Base-by-base conservation (phyloP, 2,888 invertebrate species). In the Hypomecis punctinalis region DNA sequence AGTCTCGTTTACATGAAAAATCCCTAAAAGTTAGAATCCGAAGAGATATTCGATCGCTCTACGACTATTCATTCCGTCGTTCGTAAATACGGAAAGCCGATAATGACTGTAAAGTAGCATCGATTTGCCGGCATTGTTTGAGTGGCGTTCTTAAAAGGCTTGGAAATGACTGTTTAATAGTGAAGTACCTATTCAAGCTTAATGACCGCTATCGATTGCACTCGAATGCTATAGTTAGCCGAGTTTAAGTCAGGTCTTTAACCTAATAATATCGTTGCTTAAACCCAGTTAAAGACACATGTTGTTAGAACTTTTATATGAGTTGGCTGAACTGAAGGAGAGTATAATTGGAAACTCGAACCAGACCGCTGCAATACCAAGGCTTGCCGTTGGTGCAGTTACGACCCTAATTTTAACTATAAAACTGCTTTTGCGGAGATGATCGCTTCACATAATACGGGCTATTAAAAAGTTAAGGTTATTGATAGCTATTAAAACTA, bases 321-420 rank as follows among this genome's bases (percentile, higher is more conserved):
- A 91, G 87, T 90, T 90, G 80, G 84, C 83, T 86, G 81, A 89
- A 88, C 84, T 87, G 76, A 81, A 85, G 83, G 86, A 83, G 85
- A 61, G 87, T 90, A 87, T 91, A 90, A 91, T 92, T 91, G 91
- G 89, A 91, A 91, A 90, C 85, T 87, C 78, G 64, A 63, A 68
- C 65, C 82, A 89, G 86, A 84, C 81, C 80, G 80, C 78, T 81
- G 82, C 81, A 81, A 81, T 79, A 79, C 74, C 76, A 75, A 71
- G 76, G 75, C 76, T 76, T 69, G 72, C 70, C 74, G 70, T 75
- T 61, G 71, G 74, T 75, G 75, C 81, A 82, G 82, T 87, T 83
- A 84, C 75, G 80, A 81, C 75, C 78, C 78, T 83, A 85, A 82
- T 87, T 86, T 85, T 69, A 76, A 77, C 80, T 75, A 82, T 86